A percentile compares a stretch with the other conserved stretches of the same genome.
Evolutionary conservation across 2,797 vertebrate genomes (phyloP).

Genomic region (Falco berigora): DNA sequence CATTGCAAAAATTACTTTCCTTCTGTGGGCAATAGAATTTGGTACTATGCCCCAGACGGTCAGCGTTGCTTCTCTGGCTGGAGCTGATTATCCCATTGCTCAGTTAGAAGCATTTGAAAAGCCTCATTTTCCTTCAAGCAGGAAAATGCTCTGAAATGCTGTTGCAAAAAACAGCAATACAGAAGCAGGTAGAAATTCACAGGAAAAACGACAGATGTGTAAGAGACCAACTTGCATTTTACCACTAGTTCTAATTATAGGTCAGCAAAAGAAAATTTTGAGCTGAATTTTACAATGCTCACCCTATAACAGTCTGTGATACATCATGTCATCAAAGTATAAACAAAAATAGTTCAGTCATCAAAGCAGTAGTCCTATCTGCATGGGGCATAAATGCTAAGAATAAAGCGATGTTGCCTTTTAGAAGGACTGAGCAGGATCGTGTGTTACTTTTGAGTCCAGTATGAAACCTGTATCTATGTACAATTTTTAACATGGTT

Average conservation of each 20-base stretch:
- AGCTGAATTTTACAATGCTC: not conserved
- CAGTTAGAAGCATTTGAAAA: not conserved
- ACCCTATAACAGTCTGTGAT: not conserved
- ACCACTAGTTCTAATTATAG: not conserved
- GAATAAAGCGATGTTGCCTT: not conserved
- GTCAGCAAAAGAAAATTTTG: not conserved
- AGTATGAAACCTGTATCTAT: not conserved
- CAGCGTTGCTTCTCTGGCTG: not conserved
- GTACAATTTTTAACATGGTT: not conserved
- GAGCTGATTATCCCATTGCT: not conserved
- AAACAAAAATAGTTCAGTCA: not conserved
- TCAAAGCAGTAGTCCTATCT: not conserved
- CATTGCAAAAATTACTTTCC: not conserved
- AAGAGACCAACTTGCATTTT: not conserved
- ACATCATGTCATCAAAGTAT: not conserved
- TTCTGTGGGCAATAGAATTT: not conserved
- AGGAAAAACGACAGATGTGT: not conserved
- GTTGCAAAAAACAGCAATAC: accelerated
- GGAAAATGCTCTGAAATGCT: not conserved
- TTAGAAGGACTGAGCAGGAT: not conserved
- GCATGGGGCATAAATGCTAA: not conserved
- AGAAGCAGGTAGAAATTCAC: not conserved
- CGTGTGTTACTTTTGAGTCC: not conserved
- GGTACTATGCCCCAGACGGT: not conserved
- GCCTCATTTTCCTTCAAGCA: not conserved